Evolutionary conservation across 2,888 invertebrate species (phyloP).

Genomic region (Pterostichus madidus): DNA sequence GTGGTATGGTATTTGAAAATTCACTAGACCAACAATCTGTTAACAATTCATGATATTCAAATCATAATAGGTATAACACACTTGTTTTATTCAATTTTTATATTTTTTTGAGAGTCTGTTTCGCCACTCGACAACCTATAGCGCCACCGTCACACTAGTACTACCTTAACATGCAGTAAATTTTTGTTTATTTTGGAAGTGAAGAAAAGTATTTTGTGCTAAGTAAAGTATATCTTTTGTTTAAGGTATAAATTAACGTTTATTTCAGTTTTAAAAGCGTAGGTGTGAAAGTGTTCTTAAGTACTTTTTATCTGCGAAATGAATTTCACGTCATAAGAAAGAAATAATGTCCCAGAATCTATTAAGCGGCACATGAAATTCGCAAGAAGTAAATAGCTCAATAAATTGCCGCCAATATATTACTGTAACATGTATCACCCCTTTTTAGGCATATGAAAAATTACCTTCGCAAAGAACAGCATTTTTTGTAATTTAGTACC

Average conservation of each 20-base stretch:
- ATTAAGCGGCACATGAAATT: conserved; percentile 54
- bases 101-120: no score
- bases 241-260: conserved; percentile 21
- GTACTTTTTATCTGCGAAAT: conserved; percentile 38
- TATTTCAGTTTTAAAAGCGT: conserved; percentile 27
- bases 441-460: conserved; percentile 61
- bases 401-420: conserved; percentile 58
- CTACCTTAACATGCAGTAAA: neutral
- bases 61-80: no score
- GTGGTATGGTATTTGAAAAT: no score
- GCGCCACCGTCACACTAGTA: no score
- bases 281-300: conserved; percentile 15
- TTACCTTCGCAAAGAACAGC: conserved; percentile 43
- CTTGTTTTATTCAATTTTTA: no score
- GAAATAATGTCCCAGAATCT: conserved; percentile 48
- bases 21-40: no score
- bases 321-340: conserved; percentile 19
- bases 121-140: no score
- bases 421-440: conserved; percentile 61
- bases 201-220: conserved; percentile 1
- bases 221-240: conserved; percentile 3
- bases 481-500: conserved; percentile 66
- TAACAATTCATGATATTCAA: no score
- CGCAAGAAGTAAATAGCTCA: conserved; percentile 53
- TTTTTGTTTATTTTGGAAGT: neutral